Evolutionary conservation across 2,888 invertebrate species (phyloP).

Genomic region (Eueremaeus valkanovi): DNA sequence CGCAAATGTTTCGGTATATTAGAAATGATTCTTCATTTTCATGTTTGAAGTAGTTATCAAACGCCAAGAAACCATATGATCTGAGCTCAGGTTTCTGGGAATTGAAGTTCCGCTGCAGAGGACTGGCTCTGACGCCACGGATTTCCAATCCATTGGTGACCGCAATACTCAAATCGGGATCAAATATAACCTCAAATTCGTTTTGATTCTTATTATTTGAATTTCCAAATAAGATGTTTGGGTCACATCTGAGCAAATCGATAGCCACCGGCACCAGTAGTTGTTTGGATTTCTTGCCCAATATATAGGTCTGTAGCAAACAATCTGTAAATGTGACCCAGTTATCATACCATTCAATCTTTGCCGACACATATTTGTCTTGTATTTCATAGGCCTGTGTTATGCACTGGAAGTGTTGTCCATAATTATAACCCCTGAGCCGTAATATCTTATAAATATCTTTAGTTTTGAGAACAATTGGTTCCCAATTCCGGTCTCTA

Average conservation of each 20-base stretch:
- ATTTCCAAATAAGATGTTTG: neutral
- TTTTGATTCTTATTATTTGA: too few species aligned
- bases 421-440: constrained; percentile 79
- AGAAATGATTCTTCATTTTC: neutral
- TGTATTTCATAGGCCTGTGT: constrained; percentile 71
- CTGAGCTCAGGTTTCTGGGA: neutral
- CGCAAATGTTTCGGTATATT: neutral
- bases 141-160: constrained; percentile 80
- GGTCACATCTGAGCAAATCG: constrained; percentile 38
- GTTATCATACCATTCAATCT: constrained; percentile 77
- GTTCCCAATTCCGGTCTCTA: neutral
- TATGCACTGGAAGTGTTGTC: constrained; percentile 76
- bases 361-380: constrained; percentile 65
- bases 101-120: neutral
- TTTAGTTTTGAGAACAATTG: constrained; percentile 48
- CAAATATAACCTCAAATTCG: neutral
- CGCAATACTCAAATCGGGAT: constrained; percentile 53
- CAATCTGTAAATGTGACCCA: constrained; percentile 96
- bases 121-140: constrained; percentile 79
- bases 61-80: neutral
- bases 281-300: constrained; percentile 46
- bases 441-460: constrained; percentile 82
- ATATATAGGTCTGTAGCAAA: constrained; percentile 70
- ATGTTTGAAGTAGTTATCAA: neutral
- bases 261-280: constrained; percentile 53